phyloP scores from a whole-genome alignment of 2,113 vertebrate genomes.

The Odocoileus hemionus region DNA sequence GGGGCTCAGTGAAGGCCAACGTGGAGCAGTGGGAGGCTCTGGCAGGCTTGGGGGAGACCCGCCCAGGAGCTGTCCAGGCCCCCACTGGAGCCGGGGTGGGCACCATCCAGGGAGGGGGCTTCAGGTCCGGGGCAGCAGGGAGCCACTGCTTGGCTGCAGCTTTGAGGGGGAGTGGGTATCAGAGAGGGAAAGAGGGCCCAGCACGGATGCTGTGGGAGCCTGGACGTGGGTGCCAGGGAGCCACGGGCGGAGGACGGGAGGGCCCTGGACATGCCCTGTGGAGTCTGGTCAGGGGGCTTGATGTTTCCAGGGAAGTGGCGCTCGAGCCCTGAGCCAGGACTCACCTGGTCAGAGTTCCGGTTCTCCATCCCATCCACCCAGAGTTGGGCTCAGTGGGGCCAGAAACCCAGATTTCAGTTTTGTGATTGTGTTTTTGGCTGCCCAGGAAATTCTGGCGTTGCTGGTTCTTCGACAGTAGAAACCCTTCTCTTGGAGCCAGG shows the following conservation, averaged over 20 bases:
- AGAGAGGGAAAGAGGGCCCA: neutral
- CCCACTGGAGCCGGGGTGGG: rapidly evolving
- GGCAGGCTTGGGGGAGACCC: neutral
- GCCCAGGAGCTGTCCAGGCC: rapidly evolving
- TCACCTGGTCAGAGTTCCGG: neutral
- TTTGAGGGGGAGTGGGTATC: neutral
- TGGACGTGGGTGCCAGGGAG: rapidly evolving
- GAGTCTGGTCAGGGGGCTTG: neutral
- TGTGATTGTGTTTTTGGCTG: rapidly evolving
- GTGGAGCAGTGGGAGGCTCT: neutral
- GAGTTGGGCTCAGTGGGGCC: rapidly evolving
- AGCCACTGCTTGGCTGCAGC: neutral
- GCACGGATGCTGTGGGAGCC: rapidly evolving
- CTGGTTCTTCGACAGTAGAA: neutral
- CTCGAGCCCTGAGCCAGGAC: rapidly evolving
- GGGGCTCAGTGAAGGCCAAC: neutral
- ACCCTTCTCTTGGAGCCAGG: neutral
- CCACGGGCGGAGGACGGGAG: rapidly evolving
- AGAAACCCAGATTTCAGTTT: neutral
- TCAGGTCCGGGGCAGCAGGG: neutral
- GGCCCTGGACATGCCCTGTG: neutral
- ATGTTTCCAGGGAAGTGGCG: rapidly evolving
- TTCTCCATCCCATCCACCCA: neutral
- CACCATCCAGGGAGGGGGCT: neutral
- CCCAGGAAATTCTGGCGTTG: no score